Conservation (phyloP, 2,888 invertebrate genomes). For the Schrankia costaestrigalis region DNA sequence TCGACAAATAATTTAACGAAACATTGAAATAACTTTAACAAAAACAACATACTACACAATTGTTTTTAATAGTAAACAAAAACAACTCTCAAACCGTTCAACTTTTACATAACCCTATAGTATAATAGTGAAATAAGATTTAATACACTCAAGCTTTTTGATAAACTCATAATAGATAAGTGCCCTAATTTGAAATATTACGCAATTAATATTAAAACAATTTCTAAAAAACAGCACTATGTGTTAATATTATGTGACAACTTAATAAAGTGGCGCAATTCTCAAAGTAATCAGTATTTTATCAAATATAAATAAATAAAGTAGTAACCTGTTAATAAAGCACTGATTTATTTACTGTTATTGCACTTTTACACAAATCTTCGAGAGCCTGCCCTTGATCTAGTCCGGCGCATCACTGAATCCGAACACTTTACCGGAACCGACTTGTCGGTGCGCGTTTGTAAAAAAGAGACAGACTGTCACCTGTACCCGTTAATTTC, state of each 20-base stretch:
- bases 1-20: neutral
- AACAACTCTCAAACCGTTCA: neutral
- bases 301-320: neutral
- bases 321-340: neutral
- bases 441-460: neutral
- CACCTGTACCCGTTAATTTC: neutral
- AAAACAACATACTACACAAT: neutral
- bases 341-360: neutral
- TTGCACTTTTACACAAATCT: neutral
- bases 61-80: neutral
- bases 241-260: neutral
- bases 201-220: neutral
- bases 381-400: neutral
- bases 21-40: neutral
- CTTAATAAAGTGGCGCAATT: neutral
- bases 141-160: neutral
- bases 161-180: neutral
- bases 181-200: slow-evolving; percentile 2
- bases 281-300: neutral
- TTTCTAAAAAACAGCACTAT: neutral
- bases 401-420: neutral
- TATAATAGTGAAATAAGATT: too few relatives aligned
- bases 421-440: neutral
- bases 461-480: neutral
- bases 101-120: neutral